Conservation (phyloP, 1,140 invertebrate genomes). For the Cherax destructor region DNA sequence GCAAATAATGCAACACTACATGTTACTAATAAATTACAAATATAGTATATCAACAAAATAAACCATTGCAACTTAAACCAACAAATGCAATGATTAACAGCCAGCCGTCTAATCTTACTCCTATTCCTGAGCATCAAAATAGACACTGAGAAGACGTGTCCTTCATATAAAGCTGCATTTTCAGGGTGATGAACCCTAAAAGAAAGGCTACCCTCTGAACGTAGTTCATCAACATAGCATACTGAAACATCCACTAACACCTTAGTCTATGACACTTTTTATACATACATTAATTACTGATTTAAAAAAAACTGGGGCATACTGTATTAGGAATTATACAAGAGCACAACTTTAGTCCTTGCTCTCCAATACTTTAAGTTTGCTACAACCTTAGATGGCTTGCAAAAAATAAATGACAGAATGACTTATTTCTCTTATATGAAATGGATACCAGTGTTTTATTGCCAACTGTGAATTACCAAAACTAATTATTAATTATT, state of each 20-base stretch:
- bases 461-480: background rate
- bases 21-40: background rate
- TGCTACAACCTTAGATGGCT: background rate
- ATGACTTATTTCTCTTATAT: background rate
- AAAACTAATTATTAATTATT: background rate
- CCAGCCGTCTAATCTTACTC: background rate
- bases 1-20: background rate
- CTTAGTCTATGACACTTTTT: too few relatives aligned
- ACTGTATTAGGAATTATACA: background rate
- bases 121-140: constrained; percentile 5
- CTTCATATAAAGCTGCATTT: too few relatives aligned
- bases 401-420: too few relatives aligned
- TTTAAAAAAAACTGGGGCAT: too few relatives aligned
- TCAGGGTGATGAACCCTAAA: background rate
- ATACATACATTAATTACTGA: too few relatives aligned
- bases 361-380: background rate
- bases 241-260: too few relatives aligned
- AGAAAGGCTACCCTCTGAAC: background rate
- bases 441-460: background rate
- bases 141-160: background rate
- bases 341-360: background rate
- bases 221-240: background rate
- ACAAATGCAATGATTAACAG: constrained; percentile 1
- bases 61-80: background rate
- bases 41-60: background rate